These are phyloP conservation scores for Drosophila barbarae DNA, from an alignment of 2,888 invertebrate genomes.

Conservation along the genomic window DNA sequence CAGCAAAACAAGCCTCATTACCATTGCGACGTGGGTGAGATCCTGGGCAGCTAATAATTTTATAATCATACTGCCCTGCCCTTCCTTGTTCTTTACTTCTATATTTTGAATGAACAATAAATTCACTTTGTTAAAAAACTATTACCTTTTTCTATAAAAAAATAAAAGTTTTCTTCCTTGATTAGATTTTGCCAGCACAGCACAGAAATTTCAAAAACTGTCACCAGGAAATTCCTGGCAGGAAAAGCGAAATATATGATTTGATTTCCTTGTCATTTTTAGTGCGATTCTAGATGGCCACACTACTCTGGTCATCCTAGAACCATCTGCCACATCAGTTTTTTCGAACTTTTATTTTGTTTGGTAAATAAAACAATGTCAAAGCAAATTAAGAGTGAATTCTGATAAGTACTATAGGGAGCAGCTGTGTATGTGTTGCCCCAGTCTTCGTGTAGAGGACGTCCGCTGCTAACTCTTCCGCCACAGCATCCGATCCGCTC, in stretches of 20 bases:
- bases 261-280: background rate
- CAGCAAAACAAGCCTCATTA: no score
- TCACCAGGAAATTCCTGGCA: background rate
- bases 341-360: constrained; percentile 39
- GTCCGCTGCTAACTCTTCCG: constrained; percentile 20
- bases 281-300: background rate
- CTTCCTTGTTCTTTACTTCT: background rate
- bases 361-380: constrained; percentile 38
- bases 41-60: background rate
- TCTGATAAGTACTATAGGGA: constrained; percentile 31
- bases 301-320: constrained; percentile 16
- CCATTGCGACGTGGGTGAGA: no score
- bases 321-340: constrained; percentile 58
- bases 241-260: background rate
- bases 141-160: background rate
- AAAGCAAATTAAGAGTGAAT: constrained; percentile 52
- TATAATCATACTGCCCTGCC: background rate
- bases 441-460: constrained; percentile 17
- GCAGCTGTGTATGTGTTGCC: constrained; percentile 20
- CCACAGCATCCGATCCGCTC: constrained; percentile 54
- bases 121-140: background rate
- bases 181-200: background rate
- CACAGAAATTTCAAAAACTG: background rate
- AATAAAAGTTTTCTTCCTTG: background rate
- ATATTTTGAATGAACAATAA: constrained; percentile 4